phyloP scores from a whole-genome alignment of 2,113 vertebrate species.

The Hemiscyllium ocellatum region DNA sequence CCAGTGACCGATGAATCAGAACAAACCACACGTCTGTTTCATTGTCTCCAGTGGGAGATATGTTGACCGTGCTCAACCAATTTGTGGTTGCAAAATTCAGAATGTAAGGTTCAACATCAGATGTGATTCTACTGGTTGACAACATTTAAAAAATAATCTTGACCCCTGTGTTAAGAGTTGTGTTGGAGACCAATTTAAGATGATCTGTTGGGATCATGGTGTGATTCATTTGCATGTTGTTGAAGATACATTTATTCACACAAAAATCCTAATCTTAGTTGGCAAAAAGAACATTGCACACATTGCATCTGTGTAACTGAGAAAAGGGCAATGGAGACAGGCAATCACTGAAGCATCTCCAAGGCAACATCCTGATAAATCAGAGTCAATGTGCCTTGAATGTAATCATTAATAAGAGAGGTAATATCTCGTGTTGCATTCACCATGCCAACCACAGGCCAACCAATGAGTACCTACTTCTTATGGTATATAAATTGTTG shows the following conservation, averaged over 20 bases:
- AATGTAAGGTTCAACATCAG: not conserved
- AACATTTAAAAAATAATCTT: not conserved
- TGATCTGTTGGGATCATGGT: not conserved
- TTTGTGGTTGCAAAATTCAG: not conserved
- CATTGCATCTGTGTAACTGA: not conserved
- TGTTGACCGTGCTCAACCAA: not conserved
- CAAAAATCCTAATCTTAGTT: not conserved
- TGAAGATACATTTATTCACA: not conserved
- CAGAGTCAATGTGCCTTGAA: not conserved
- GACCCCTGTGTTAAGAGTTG: not conserved
- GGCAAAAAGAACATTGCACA: not conserved
- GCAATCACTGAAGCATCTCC: too few relatives aligned
- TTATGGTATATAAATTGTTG: not conserved
- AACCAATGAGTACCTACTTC: not conserved
- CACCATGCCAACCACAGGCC: too few relatives aligned
- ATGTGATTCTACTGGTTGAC: not conserved
- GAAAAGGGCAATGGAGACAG: too few relatives aligned
- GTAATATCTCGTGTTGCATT: too few relatives aligned
- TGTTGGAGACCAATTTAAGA: not conserved
- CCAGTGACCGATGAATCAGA: too few relatives aligned
- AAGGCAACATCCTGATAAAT: not conserved
- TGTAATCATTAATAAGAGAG: too few relatives aligned
- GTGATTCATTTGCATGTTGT: not conserved
- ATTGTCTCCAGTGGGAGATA: not conserved
- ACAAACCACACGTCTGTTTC: not conserved